Percentiles rank a stretch among this genome's conserved stretches.
Conservation (phyloP, 2,113 vertebrate species). For the Alaudala cheleensis region DNA sequence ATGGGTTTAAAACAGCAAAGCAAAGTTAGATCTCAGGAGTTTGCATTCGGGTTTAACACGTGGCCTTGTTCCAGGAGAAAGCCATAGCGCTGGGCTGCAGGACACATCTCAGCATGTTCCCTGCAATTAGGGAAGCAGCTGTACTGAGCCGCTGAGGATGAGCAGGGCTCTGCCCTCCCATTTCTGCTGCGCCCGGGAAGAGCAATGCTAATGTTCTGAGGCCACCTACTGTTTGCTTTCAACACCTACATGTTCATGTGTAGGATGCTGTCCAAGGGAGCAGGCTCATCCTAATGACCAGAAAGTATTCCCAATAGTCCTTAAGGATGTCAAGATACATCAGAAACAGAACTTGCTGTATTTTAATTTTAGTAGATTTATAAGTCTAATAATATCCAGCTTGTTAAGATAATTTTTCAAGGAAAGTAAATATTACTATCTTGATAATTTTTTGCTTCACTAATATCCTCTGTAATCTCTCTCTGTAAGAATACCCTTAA, state of each 20-base stretch:
- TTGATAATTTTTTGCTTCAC: neutral
- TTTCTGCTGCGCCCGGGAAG: neutral
- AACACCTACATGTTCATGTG: neutral
- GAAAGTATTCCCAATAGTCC: neutral
- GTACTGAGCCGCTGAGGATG: neutral
- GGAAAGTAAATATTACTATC: neutral
- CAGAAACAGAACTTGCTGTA: neutral
- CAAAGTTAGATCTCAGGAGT: neutral
- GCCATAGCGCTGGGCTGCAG: neutral
- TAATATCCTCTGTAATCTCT: neutral
- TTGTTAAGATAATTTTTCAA: neutral
- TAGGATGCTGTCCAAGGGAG: neutral
- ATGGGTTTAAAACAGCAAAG: neutral
- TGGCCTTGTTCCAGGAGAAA: neutral
- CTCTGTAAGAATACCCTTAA: neutral
- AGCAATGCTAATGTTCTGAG: slow-evolving; percentile 57
- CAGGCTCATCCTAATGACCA: neutral
- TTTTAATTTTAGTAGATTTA: neutral
- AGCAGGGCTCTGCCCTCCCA: neutral
- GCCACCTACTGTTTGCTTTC: slow-evolving; percentile 61
- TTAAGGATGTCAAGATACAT: neutral
- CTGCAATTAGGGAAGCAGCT: neutral
- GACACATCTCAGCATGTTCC: neutral
- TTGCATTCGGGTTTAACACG: neutral
- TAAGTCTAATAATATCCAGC: neutral